Conservation (phyloP, 2,113 vertebrate species). For the Orycteropus afer region DNA sequence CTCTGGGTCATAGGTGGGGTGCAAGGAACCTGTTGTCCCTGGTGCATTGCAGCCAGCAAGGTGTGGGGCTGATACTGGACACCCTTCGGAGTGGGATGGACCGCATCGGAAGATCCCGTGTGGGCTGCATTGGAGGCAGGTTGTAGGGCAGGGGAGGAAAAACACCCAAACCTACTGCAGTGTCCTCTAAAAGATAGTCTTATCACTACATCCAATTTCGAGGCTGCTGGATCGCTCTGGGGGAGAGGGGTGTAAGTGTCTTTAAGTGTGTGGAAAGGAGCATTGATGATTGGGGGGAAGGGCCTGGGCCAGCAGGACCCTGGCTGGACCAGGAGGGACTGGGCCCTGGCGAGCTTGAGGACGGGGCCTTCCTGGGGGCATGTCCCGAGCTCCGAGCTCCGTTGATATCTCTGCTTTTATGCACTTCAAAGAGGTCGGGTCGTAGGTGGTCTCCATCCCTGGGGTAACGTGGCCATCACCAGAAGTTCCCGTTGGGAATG, state of each 20-base stretch:
- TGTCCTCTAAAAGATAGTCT: background rate
- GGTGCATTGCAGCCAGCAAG: background rate
- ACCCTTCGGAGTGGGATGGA: background rate
- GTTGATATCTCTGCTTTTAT: background rate
- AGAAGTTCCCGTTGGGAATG: background rate
- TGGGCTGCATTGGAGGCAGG: background rate
- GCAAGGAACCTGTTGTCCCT: background rate
- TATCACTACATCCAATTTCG: background rate
- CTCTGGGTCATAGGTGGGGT: background rate
- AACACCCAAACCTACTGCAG: background rate
- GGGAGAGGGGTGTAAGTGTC: background rate
- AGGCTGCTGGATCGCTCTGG: background rate
- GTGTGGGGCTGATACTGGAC: background rate
- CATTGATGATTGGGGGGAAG: rapidly evolving
- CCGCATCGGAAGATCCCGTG: rapidly evolving
- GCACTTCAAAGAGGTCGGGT: background rate
- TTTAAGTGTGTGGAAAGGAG: background rate
- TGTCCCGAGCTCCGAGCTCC: background rate
- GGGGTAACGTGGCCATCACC: background rate
- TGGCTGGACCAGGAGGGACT: background rate
- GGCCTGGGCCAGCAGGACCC: background rate
- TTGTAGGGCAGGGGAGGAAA: background rate
- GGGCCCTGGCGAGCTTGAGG: too few relatives aligned
- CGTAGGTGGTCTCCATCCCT: too few relatives aligned
- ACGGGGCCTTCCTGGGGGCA: background rate